Percentiles rank a stretch among this genome's conserved stretches.
Conservation (phyloP, 1,140 invertebrate species). For the Drosophila punjabiensis region DNA sequence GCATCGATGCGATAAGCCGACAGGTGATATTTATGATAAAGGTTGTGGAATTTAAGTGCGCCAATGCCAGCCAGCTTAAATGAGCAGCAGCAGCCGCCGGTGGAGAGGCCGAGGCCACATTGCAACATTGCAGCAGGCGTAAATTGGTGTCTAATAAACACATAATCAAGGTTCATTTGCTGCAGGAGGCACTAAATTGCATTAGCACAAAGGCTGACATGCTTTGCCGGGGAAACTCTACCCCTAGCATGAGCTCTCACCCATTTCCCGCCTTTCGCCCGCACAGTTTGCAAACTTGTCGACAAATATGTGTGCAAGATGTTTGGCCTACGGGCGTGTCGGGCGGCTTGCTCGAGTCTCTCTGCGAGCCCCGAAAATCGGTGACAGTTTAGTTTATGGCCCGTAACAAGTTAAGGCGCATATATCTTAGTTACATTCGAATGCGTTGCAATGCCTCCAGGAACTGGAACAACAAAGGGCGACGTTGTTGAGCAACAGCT, state of each 20-base stretch:
- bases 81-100: conserved; percentile 13
- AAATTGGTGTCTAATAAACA: conserved; percentile 79
- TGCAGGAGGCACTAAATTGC: conserved; percentile 70
- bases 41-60: conserved; percentile 32
- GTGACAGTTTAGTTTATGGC: conserved; percentile 78
- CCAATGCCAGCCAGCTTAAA: conserved; percentile 18
- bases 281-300: conserved; percentile 53
- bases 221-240: conserved; percentile 14
- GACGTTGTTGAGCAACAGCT: conserved; percentile 7
- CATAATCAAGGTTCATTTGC: conserved; percentile 76
- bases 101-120: conserved; percentile 23
- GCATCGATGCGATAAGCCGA: conserved; percentile 23
- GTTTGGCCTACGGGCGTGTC: conserved; percentile 52
- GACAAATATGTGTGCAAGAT: conserved; percentile 67
- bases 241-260: not conserved
- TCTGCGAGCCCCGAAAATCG: conserved; percentile 30
- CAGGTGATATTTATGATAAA: conserved; percentile 42
- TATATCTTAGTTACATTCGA: conserved; percentile 64
- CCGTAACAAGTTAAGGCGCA: conserved; percentile 60
- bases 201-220: conserved; percentile 67
- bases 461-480: conserved; percentile 25
- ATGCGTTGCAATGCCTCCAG: conserved; percentile 36
- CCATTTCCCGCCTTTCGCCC: not conserved
- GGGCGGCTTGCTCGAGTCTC: conserved; percentile 29
- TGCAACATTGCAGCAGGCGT: conserved; percentile 55